Conservation (phyloP, 1,140 invertebrate species). For the Drosophila kikkawai region DNA sequence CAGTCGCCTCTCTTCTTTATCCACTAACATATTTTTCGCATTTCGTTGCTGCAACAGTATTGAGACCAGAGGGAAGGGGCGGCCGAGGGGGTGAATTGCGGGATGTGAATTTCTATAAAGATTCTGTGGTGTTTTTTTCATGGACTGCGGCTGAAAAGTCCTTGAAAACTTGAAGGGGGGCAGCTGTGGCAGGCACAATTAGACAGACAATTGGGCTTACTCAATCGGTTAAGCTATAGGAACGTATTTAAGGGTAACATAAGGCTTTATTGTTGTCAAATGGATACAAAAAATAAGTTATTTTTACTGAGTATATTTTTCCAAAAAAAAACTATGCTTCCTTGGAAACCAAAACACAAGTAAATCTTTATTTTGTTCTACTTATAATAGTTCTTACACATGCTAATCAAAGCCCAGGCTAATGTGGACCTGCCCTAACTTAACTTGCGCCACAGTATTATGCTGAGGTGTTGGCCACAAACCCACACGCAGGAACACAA, state of each 20-base stretch:
- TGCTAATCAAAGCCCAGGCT: conserved; percentile 14
- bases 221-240: conserved; percentile 24
- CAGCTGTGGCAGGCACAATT: conserved; percentile 51
- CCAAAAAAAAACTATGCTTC: neutral
- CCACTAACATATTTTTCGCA: conserved; percentile 45
- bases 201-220: conserved; percentile 48
- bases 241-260: conserved; percentile 40
- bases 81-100: conserved; percentile 11
- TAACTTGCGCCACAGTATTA: conserved; percentile 19
- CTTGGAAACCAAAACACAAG: neutral
- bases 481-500: conserved; percentile 14
- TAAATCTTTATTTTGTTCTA: neutral
- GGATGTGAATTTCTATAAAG: conserved; percentile 35
- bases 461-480: conserved; percentile 38
- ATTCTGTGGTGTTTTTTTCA: conserved; percentile 42
- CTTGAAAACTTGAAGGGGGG: conserved; percentile 53
- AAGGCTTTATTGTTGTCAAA: conserved; percentile 26
- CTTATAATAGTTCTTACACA: conserved; percentile 5
- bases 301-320: neutral
- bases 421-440: conserved; percentile 14
- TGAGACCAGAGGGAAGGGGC: neutral
- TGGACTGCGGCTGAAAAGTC: conserved; percentile 29
- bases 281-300: neutral
- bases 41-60: conserved; percentile 35
- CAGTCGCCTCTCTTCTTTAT: conserved; percentile 12